phyloP scores from a whole-genome alignment of 2,113 vertebrate genomes.

The Lagopus leucura region DNA sequence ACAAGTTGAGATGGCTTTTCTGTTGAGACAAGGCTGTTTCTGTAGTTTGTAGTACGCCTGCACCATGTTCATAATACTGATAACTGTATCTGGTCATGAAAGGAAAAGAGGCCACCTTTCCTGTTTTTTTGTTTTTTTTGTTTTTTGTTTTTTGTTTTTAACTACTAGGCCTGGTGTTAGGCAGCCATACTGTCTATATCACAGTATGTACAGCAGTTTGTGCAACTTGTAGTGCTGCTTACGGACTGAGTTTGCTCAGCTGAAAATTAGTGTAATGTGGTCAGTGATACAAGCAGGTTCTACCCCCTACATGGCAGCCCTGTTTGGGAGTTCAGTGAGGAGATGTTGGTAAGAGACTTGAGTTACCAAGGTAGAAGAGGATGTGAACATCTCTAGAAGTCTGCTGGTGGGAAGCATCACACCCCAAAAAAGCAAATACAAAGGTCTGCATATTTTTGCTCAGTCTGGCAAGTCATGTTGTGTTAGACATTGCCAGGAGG shows the following conservation, averaged over 20 bases:
- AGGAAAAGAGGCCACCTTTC: neutral
- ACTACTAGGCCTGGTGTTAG: neutral
- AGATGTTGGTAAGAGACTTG: neutral
- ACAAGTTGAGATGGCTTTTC: neutral
- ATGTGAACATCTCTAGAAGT: neutral
- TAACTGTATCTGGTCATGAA: neutral
- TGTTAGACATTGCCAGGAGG: neutral
- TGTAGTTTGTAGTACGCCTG: neutral
- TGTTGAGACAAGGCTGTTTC: neutral
- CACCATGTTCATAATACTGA: neutral
- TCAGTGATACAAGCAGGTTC: neutral
- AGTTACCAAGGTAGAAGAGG: neutral
- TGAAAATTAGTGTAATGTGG: neutral
- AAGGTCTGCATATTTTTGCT: neutral
- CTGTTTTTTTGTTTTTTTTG: neutral
- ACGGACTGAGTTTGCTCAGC: neutral
- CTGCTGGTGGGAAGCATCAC: neutral
- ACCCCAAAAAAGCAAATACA: neutral
- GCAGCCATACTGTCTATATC: neutral
- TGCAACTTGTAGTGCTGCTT: neutral
- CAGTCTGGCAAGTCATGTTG: neutral
- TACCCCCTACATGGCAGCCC: neutral
- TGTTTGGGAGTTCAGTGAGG: slow-evolving; percentile 1
- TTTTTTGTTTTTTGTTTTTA: neutral
- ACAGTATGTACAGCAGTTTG: neutral